Percentiles rank a stretch among this genome's conserved stretches.
These are phyloP conservation scores for Dorcus parallelipipedus DNA, from an alignment of 2,888 invertebrate species.

Conservation along the genomic window DNA sequence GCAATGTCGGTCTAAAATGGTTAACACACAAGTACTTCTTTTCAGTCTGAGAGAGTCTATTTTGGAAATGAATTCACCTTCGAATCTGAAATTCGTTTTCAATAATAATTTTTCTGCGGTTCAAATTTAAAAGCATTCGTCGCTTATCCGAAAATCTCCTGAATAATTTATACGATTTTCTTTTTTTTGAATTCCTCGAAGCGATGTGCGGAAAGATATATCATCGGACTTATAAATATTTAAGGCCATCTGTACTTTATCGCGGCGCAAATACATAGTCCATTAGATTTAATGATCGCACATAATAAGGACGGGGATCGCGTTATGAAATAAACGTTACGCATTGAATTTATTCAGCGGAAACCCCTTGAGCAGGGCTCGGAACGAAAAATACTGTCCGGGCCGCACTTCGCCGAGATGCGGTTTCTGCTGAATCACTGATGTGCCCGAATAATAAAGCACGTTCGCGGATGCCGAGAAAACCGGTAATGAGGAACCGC, in stretches of 20 bases:
- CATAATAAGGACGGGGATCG: constrained; percentile 11
- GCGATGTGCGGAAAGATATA: too few species aligned
- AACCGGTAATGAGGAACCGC: constrained; percentile 37
- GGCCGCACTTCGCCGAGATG: constrained; percentile 20
- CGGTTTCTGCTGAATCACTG: constrained; percentile 42
- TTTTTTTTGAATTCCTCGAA: too few species aligned
- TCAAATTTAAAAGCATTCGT: too few species aligned
- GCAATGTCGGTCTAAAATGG: too few species aligned
- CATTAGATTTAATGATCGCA: constrained; percentile 16
- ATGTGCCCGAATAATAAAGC: constrained; percentile 41
- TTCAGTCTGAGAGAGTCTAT: too few species aligned
- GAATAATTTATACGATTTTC: too few species aligned
- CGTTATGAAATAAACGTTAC: constrained; percentile 26
- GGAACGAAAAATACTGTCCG: constrained; percentile 23
- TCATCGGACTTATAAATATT: too few species aligned
- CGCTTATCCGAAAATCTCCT: too few species aligned
- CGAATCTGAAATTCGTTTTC: too few species aligned
- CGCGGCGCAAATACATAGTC: constrained; percentile 10
- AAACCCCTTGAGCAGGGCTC: constrained; percentile 10
- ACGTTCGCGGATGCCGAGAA: constrained; percentile 34
- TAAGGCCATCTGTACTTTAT: constrained; percentile 10
- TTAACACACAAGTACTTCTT: too few species aligned
- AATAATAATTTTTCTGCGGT: too few species aligned
- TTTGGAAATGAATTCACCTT: too few species aligned
- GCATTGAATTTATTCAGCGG: constrained; percentile 28